Evolutionary conservation across 2,797 vertebrate species (phyloP).

Genomic region (Scolopax bukidnonensis): DNA sequence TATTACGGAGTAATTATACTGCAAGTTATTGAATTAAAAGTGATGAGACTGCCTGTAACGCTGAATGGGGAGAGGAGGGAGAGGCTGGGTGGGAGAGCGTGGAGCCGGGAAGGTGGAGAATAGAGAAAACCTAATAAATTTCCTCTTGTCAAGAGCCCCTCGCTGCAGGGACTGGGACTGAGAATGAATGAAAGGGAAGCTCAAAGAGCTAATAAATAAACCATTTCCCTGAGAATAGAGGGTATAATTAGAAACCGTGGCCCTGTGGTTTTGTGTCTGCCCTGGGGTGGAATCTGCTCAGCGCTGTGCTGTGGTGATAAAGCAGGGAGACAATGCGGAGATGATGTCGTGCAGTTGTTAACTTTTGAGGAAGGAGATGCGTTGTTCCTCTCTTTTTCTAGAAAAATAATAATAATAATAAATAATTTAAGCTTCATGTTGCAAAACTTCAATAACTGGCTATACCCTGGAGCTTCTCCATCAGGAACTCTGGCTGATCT

Average conservation of each 20-base stretch:
- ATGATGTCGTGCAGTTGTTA: conserved; percentile 1
- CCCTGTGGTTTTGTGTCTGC: conserved; percentile 44
- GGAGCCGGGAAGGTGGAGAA: background rate
- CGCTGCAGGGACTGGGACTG: background rate
- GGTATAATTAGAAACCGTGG: conserved; percentile 60
- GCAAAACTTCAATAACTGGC: conserved; percentile 25
- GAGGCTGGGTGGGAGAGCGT: background rate
- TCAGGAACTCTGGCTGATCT: background rate
- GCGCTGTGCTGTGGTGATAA: conserved; percentile 18
- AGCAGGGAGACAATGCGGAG: conserved; percentile 21
- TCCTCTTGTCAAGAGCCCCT: conserved; percentile 38
- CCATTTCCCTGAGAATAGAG: conserved; percentile 63
- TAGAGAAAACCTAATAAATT: conserved; percentile 4
- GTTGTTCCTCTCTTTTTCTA: background rate
- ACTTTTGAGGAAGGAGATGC: background rate
- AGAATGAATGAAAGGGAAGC: conserved; percentile 51
- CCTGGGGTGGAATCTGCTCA: conserved; percentile 49
- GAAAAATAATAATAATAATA: conserved; percentile 25
- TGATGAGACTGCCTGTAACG: conserved; percentile 11
- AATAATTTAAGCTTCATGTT: conserved; percentile 41
- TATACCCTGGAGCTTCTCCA: background rate
- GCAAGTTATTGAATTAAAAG: conserved; percentile 75
- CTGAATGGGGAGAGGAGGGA: background rate
- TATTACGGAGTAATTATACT: conserved; percentile 73
- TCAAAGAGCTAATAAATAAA: conserved; percentile 70